phyloP scores from a whole-genome alignment of 2,888 invertebrate species.

The Lycocerus yunnanus region DNA sequence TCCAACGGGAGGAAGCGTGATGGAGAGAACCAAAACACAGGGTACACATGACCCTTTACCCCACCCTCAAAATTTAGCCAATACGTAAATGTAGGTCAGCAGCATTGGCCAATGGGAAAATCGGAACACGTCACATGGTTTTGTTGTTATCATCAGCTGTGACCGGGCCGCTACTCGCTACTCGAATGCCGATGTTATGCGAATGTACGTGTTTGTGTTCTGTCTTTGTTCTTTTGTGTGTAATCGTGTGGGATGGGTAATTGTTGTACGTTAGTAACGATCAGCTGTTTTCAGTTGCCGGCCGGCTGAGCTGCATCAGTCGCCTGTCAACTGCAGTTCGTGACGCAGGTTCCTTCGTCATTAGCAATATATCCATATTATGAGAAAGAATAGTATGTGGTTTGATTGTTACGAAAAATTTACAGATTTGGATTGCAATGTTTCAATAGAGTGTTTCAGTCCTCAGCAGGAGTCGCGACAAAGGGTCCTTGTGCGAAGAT shows the following conservation, averaged over 20 bases:
- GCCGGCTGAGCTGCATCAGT: constrained; percentile 47
- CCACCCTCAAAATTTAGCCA: constrained; percentile 49
- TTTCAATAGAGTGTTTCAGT: constrained; percentile 47
- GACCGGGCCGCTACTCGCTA: constrained; percentile 52
- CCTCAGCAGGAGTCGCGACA: constrained; percentile 47
- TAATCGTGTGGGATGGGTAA: constrained; percentile 36
- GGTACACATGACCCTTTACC: constrained; percentile 50
- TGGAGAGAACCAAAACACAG: neutral
- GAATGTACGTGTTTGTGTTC: constrained; percentile 42
- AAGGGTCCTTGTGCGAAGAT: constrained; percentile 48
- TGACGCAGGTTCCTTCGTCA: constrained; percentile 39
- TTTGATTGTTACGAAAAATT: constrained; percentile 51
- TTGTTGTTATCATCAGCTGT: constrained; percentile 74
- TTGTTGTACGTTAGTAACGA: constrained; percentile 37
- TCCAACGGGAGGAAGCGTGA: constrained; percentile 25
- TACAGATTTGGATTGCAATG: constrained; percentile 44
- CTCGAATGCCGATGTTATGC: constrained; percentile 26
- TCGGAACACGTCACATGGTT: constrained; percentile 62
- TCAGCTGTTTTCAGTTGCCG: constrained; percentile 55
- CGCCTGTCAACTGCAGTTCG: constrained; percentile 49
- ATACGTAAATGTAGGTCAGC: constrained; percentile 64
- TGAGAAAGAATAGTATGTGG: constrained; percentile 46
- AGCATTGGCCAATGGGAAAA: constrained; percentile 55
- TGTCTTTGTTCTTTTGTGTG: constrained; percentile 7
- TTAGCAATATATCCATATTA: constrained; percentile 37